phyloP scores from a whole-genome alignment of 2,888 invertebrate genomes.

The Nemotelus nigrinus region DNA sequence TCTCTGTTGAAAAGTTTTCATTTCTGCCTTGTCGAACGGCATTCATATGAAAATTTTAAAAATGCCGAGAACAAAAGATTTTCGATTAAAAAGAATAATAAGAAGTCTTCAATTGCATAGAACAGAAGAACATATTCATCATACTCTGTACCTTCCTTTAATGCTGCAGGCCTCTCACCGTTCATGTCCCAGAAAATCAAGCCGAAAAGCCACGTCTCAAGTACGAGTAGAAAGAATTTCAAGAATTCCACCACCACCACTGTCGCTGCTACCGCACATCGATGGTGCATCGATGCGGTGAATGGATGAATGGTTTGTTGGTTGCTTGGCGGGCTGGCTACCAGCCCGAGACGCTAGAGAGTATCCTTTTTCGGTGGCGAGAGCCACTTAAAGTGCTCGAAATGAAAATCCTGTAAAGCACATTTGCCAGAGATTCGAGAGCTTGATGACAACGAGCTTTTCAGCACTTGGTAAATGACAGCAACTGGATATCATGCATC shows the following conservation, averaged over 20 bases:
- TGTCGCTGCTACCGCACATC: neutral
- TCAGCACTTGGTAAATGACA: neutral
- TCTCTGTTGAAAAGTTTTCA: neutral
- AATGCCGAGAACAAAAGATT: constrained; percentile 35
- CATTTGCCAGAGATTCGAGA: constrained; percentile 30
- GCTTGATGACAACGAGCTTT: constrained; percentile 35
- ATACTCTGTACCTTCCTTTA: neutral
- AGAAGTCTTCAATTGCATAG: constrained; percentile 9
- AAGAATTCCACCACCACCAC: constrained; percentile 27
- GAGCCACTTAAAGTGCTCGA: constrained; percentile 46
- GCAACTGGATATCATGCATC: neutral
- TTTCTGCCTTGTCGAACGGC: neutral
- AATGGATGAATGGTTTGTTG: no score
- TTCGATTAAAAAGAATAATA: constrained; percentile 32
- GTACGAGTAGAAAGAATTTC: constrained; percentile 35
- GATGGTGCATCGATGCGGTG: no score
- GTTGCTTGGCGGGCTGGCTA: no score
- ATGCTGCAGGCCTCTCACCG: neutral
- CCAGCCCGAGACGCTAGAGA: neutral
- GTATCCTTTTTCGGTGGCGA: constrained; percentile 46
- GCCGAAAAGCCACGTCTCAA: constrained; percentile 40
- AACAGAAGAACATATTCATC: neutral
- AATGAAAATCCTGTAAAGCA: constrained; percentile 47
- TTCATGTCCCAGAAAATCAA: constrained; percentile 10
- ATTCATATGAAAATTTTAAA: constrained; percentile 13